Base-by-base conservation (phyloP, 2,113 vertebrate genomes). In the Rattus rattus region DNA sequence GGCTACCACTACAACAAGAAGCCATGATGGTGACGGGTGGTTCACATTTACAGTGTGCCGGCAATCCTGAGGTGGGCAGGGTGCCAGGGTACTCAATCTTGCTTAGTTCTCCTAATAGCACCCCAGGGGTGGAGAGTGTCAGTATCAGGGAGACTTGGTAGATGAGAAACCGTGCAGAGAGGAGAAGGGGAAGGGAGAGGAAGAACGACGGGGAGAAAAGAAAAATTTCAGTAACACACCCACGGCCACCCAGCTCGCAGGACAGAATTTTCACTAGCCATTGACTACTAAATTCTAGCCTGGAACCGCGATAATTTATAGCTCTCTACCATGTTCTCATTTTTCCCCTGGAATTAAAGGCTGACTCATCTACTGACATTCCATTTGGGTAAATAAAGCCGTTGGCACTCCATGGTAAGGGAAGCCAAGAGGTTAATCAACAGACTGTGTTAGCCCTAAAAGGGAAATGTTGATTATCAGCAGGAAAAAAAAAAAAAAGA, bases 391-490 rank as follows among this genome's bases (percentile, higher is more conserved):
- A 92, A 95, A 95, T 90, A 91, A 94, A 96, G 70, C 26, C 49
- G 94, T 93, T 96, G 92, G 86, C 96, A 90, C 95, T 94, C 76
- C 63, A 93, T 65, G 76, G 80, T 24, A 65, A 95, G 61, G 61
- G 80, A 97, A 96, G 96, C 93, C 96, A 92, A 97, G 92, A 97
- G 92, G 96, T 95, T 97, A 97, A 97, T 92, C 36, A 59, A 96
- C 92, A 83, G 47, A 73, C 56, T 87, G 77, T 95, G 95, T 92
- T 94, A 90, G 87, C 92, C 83, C 90, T 92, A 77, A 97, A 87
- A 95, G 93, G 70, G 94, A 97, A 95, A 97, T 97, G 76, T 96
- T 87, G 97, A 98, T 96, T 97, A 97, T 97, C 97, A 98, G 96
- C 98, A 96, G 80, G 84, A 96, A 96, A 92, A 94, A 69, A 92